Base-by-base conservation (phyloP, 2,797 vertebrate genomes). In the Bucorvus abyssinicus region DNA sequence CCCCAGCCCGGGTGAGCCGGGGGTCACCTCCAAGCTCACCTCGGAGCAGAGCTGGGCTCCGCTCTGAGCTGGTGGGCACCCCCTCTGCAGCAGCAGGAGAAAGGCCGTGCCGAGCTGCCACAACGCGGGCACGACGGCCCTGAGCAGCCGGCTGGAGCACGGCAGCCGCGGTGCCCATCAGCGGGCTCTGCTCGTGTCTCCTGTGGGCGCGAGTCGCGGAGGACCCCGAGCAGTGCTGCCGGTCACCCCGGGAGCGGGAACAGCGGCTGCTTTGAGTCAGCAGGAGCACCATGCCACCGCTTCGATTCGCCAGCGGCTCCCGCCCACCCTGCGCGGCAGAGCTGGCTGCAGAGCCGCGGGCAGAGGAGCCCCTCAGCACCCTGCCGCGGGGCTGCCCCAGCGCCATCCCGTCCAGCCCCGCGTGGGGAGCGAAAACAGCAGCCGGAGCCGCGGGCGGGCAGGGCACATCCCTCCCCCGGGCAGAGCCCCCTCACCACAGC, bases 381-480 rank as follows among this genome's bases (percentile, higher is more conserved):
- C 40, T 40, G 38, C 38, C 38, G 12, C 38, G 12, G 38, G 38
- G 12, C 19, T 36, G 32, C 23, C 53, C 32, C 74, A 12, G 40
- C 53, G 0, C 9, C 16, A 0, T 4, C 63, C 1, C 47, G 7
- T 6, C 69, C 90, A 89, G 55, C 74, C 78, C 47, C 0, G 0
- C 0, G 0, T 1, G 4, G 26, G 34, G 19, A 71, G 56, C 1
- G 3, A 42, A 18, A 21, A 29, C 49, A 18, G 69, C 82, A 7
- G 21, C 22, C 1, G 8, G 64, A 32, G 50, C 18, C 1, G 2
- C 0, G 5, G 44, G 44, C 0, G 3, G 27, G 44, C 70, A 22
- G 67, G 47, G 27, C 34, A 30, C 34, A 38, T 21, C 67, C 67
- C 67, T 22, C 21, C 9, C 12, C 69, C 2, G 0, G 64, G 68